Base-by-base conservation (phyloP, 2,888 invertebrate species). In the Scaptomyza cyrtandrae region DNA sequence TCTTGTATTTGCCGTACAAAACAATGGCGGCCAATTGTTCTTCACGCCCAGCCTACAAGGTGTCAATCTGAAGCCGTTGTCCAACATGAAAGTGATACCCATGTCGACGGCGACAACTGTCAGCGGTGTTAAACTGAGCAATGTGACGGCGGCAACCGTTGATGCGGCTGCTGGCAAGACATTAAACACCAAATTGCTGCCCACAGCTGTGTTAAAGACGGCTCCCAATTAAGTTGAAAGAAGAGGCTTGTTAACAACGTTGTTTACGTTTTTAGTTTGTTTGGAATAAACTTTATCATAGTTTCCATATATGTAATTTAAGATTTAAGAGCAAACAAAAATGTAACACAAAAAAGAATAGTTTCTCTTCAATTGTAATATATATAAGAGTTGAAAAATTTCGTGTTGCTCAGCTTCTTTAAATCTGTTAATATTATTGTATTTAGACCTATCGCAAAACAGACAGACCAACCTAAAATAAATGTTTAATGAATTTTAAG, bases 1-100 rank as follows among this genome's bases (percentile, higher is more conserved):
- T 60, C 93, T 94, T 43, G 93, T 94, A 19, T 90, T 94, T 58
- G 93, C 94, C 10, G 93, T 93, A 65, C 94, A 94, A 80, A 93
- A 93, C 27, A 93, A 93, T 43, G 93, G 93, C 29, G 92, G 92
- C 0, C 94, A 94, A 89, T 93, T 95, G 71, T 90, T 94, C 60
- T 90, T 95, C 59, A 94, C 94, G n/a, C 93, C 94, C 9, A 94
- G 93, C 37, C 93, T 94, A 87, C 94, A 94, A 90, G 94, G 94
- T 24, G 93, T 94, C 61, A 94, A 94, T 88, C 93, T 95, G 16
- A 95, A 95, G 88, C 93, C 94, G 10, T 88, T 94, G 67, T 94
- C 94, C 90, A 94, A 93, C 10, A 93, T 95, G 60, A 94, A 94
- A 90, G 94, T 94, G 59, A 94, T 94, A 82, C 83, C 82, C 13